A percentile compares a stretch with the other conserved stretches of the same genome.
These are phyloP conservation scores for Atta texana DNA, from an alignment of 1,140 invertebrate species.

Conservation along the genomic window DNA sequence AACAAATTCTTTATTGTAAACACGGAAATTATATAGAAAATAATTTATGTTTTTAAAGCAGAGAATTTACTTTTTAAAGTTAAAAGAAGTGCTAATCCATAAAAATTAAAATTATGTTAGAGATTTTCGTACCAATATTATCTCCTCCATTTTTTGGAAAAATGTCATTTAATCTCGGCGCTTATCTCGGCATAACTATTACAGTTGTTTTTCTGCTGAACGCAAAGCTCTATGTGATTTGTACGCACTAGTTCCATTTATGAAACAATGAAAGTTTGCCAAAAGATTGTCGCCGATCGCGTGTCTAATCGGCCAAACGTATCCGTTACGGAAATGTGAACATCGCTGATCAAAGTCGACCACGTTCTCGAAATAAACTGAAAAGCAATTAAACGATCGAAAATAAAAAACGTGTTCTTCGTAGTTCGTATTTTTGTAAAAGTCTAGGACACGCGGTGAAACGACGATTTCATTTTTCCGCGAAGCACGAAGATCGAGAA, in stretches of 20 bases:
- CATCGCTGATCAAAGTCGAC: constrained; percentile 13
- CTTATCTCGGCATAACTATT: too few species aligned
- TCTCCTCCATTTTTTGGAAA: too few species aligned
- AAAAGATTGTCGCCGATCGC: background rate
- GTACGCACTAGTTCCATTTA: background rate
- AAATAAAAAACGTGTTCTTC: constrained; percentile 29
- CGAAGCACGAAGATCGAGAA: constrained; percentile 18
- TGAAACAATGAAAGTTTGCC: background rate
- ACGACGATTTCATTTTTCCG: background rate
- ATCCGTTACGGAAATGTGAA: background rate
- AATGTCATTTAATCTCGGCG: too few species aligned
- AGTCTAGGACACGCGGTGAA: background rate
- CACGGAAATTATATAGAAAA: too few species aligned
- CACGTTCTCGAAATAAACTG: constrained; percentile 42
- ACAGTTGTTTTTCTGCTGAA: too few species aligned
- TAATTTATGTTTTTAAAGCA: too few species aligned
- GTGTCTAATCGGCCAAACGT: background rate
- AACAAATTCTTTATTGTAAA: too few species aligned
- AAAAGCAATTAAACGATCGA: constrained; percentile 8
- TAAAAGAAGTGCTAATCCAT: too few species aligned
- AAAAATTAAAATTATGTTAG: too few species aligned
- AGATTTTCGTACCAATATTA: too few species aligned
- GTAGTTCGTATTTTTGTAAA: constrained; percentile 47
- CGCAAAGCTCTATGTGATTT: background rate
- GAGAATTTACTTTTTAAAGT: too few species aligned